Evolutionary conservation across 1,140 invertebrate genomes (phyloP), one percentile per base, ranked within the genome.

Genomic region (Drosophila mauritiana): DNA sequence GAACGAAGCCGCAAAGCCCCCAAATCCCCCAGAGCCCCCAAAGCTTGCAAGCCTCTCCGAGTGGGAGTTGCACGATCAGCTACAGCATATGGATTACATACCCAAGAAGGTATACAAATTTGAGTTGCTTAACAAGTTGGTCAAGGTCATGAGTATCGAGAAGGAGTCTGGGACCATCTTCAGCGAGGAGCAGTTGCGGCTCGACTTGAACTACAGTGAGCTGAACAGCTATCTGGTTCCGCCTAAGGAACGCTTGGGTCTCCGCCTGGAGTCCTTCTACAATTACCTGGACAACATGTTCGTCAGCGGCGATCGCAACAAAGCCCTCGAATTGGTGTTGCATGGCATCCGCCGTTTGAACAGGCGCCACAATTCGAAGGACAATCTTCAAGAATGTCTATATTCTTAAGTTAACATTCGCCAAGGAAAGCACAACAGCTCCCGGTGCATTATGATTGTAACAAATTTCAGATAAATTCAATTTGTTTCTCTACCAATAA

Each of bases 191-290:
- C 45, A 69, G 17, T 73, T 82, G 8, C 8, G 69, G 22, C 74
- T 82, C n/a, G 31, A 54, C 4, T 54, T 69, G 13, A 43, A 65
- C 11, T 68, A 69, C 48, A 36, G 27, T 0, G 49, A 48, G 7
- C 63, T 51, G 43, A 53, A 4, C 20, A 45, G 27, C 58, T 68
- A 15, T 4, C 15, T 34, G 6, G n/a, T 82, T 63, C 5, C 74
- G 5, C 12, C 43, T 1, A 42, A 42, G 4, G 58, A 82, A n/a
- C 74, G 69, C 0, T 52, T 75, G 43, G 15, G 13, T 7, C 46
- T 22, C 1, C 80, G 80, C 1, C 78, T 79, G 17, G 59, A 74
- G 48, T 64, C 70, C 1, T 83, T 83, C 11, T 83, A 73, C 15
- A 59, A 75, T 4, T 46, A 83, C 27, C 15, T 83, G 46, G 80